Base-by-base conservation (phyloP, 2,113 vertebrate species). In the Cyanoliseus patagonus region DNA sequence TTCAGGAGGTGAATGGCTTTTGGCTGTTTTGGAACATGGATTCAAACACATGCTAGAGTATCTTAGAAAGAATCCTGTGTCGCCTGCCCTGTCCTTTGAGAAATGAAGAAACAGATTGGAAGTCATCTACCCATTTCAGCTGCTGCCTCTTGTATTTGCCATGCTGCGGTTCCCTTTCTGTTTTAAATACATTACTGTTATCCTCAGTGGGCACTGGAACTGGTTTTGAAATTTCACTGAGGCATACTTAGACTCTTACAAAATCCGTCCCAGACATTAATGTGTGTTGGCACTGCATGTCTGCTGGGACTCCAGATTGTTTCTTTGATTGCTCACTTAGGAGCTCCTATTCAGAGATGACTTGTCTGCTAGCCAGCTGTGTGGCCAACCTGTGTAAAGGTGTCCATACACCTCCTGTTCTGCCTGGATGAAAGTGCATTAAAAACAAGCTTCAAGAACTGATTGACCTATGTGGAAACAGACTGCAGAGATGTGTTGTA, bases 401-500 rank as follows among this genome's bases (percentile, higher is more conserved):
- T 46, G 47, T 35, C 64, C 8, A 1, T 35, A 4, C n/a, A 37
- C 22, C 28, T 10, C 49, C 3, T 8, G 24, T 35, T 75, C 55
- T 86, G 78, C 78, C 80, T 78, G 64, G 63, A 52, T 33, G 55
- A 9, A 4, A 37, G 22, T 6, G 22, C 3, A 55, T 86, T 69
- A 20, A 70, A 92, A 94, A 7, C 19, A 41, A 2, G 59, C 39
- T 41, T 53, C 22, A 22, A 73, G 90, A 76, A 27, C 19, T 13
- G 49, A 23, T 31, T 77, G 91, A 76, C 35, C 85, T 37, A 3
- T 20, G 57, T 82, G 68, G 91, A 87, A 79, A 42, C 74, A 89
- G 75, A 11, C 47, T 33, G 83, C 47, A 11, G 82, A 91, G 95
- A 91, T 94, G 93, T 96, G 95, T 68, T 82, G 87, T 76, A 89